Evolutionary conservation across 2,888 invertebrate genomes (phyloP).

Genomic region (Drosophila ezoana): DNA sequence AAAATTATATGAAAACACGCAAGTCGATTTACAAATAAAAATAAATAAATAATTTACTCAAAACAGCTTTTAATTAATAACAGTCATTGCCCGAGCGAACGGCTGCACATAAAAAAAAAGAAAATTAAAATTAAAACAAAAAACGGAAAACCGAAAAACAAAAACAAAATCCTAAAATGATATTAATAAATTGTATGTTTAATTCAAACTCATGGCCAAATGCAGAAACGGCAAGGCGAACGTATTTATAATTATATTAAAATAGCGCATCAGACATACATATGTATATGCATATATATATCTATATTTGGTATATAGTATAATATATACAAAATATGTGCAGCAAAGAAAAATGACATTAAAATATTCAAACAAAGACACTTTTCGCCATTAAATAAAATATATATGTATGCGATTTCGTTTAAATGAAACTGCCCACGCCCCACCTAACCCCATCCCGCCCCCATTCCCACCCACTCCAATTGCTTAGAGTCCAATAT

Average conservation of each 20-base stretch:
- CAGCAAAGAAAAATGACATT: slow-evolving; percentile 5
- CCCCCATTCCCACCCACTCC: slow-evolving; percentile 10
- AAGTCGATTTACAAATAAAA: slow-evolving; percentile 47
- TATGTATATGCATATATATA: slow-evolving; percentile 27
- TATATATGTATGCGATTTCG: slow-evolving; percentile 28
- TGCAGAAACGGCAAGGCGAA: slow-evolving; percentile 59
- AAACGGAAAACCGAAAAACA: slow-evolving; percentile 2
- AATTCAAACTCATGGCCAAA: slow-evolving; percentile 70
- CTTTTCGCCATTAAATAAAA: slow-evolving; percentile 20
- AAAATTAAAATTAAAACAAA: slow-evolving; percentile 24
- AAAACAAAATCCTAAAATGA: slow-evolving; percentile 17
- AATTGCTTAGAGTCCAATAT: slow-evolving; percentile 38
- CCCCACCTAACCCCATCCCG: slow-evolving; percentile 3
- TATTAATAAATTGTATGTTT: slow-evolving; percentile 56
- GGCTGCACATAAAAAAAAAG: slow-evolving; percentile 30
- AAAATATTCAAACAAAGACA: slow-evolving; percentile 31
- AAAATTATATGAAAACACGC: slow-evolving; percentile 46
- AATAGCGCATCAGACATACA: slow-evolving; percentile 39
- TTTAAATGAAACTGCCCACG: slow-evolving; percentile 19
- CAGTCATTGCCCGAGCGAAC: slow-evolving; percentile 31
- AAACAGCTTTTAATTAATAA: slow-evolving; percentile 71
- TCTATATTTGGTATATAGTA: slow-evolving; percentile 22
- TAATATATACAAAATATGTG: slow-evolving; percentile 18
- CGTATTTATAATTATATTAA: slow-evolving; percentile 66
- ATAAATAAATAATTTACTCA: slow-evolving; percentile 57